Evolutionary conservation across 2,113 vertebrate genomes (phyloP), one percentile per base, ranked within the genome.

Genomic region (Meleagris gallopavo): DNA sequence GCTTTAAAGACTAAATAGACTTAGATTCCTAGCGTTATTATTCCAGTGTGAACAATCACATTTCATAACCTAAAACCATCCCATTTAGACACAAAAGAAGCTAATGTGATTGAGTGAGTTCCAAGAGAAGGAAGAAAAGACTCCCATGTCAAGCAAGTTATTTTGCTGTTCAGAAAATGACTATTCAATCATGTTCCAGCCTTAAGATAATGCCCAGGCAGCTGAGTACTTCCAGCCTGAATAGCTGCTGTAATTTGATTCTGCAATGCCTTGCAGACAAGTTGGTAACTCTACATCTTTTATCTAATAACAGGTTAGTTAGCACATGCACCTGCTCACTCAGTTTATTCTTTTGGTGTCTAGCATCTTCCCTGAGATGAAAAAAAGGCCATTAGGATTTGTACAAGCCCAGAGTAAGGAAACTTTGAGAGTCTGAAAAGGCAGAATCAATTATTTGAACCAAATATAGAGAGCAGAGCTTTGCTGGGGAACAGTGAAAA

Each of bases 161-260:
- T 43, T 89, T 85, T 80, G 41, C 60, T 73, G 48, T 81, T 93
- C 58, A 76, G 83, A 95, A 85, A 85, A 83, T 83, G 43, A 70
- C 54, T 95, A 55, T 41, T 88, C 34, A 77, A 21, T 75, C 83
- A 74, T 46, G 48, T 77, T 89, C 55, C 52, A 50, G 21, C 55
- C 41, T 83, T 74, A 41, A 72, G 60, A 88, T 85, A 90, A 81
- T 60, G 40, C 29, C 32, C 52, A 88, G 46, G 43, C 55, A 52
- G 38, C 32, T 71, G 82, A 91, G 16, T 40, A 55, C 88, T 30
- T 5, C n/a, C 17, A 16, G 14, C 72, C 64, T 43, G 55, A 86
- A 79, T 83, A 86, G 46, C 32, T 93, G 62, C 64, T 77, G 75
- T 88, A 74, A 89, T 85, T 93, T 50, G 69, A 86, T 88, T 94